Evolutionary conservation across 1,140 invertebrate species (phyloP), one percentile per base, ranked within the genome.

Genomic region (Lanistes nyassanus): DNA sequence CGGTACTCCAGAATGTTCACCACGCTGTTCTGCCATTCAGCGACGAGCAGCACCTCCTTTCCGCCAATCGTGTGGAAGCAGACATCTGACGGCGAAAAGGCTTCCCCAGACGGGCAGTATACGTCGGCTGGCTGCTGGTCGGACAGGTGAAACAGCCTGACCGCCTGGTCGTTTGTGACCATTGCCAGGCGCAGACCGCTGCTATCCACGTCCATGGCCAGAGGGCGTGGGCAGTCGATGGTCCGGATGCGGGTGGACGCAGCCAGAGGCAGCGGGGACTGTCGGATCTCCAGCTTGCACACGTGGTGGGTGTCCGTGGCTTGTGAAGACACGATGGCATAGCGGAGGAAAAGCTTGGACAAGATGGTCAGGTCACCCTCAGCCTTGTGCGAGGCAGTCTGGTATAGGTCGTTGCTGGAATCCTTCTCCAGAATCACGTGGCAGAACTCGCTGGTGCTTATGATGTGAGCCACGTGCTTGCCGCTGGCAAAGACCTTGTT

Each of bases 11-110:
- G 42, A 39, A 69, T 26, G 67, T 69, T 42, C 23, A 69, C 29
- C n/a, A 47, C 42, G 51, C 51, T 69, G 67, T 69, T 69, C 42
- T 31, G 29, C 67, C 67, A 69, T 11, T 69, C 67, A 55, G 67
- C 67, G 47, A 69, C 67, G 37, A 69, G 67, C 23, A 69, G 67
- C 23, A 53, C 26, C 47, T 69, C 67, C 51, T 11, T 34, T n/a
- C 67, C 67, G 42, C 53, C 47, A 23, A 69, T n/a, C n/a, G 53
- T 51, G 47, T 69, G 26, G 51, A 69, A 69, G 51, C 67, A 69
- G 42, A 69, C 67, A 34, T 69, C 67, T 7, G 67, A 53, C 34
- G 67, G 51, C 16, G 26, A 69, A 23, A 51, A 69, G 42, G 47
- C n/a, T 26, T 53, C 47, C 6, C 26, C 42, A 3, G 3, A 29